Evolutionary conservation across 2,113 vertebrate species (phyloP).

Genomic region (Cavia aperea): DNA sequence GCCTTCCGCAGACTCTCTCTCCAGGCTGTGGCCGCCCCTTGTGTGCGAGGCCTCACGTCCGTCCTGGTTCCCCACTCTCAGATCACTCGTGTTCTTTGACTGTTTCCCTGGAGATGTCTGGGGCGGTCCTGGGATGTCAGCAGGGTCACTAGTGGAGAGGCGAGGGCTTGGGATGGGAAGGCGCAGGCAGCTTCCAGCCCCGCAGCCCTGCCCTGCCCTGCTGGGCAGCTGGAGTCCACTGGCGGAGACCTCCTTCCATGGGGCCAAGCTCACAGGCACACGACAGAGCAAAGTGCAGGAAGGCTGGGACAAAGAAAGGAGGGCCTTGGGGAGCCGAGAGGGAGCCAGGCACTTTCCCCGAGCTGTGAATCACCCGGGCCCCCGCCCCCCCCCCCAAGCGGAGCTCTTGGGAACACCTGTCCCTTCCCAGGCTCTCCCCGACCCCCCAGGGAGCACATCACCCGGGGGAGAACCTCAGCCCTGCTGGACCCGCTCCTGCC

Average conservation of each 20-base stretch:
- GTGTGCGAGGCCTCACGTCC: neutral
- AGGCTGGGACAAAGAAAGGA: neutral
- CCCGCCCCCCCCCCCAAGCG: neutral
- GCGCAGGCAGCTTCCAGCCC: fast-evolving
- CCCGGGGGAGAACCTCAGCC: neutral
- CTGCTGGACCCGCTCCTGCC: neutral
- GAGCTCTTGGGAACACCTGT: neutral
- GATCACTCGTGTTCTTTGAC: fast-evolving
- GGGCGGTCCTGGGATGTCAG: too few relatives aligned
- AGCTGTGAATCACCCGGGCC: neutral
- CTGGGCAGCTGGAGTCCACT: neutral
- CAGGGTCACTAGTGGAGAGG: neutral
- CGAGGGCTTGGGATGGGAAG: neutral
- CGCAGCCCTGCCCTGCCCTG: neutral
- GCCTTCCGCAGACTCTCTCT: neutral
- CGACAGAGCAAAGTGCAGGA: fast-evolving
- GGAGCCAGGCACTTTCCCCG: neutral
- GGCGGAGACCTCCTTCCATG: neutral
- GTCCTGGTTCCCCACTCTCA: fast-evolving
- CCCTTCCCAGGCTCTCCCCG: neutral
- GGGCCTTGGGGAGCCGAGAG: neutral
- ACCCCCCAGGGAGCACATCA: too few relatives aligned
- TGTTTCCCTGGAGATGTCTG: neutral
- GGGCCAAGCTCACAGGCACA: neutral
- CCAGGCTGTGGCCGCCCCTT: neutral